A percentile compares a stretch with the other conserved stretches of the same genome.
These are phyloP conservation scores for Himalopsyche phryganea DNA, from an alignment of 1,140 invertebrate species.

Conservation along the genomic window DNA sequence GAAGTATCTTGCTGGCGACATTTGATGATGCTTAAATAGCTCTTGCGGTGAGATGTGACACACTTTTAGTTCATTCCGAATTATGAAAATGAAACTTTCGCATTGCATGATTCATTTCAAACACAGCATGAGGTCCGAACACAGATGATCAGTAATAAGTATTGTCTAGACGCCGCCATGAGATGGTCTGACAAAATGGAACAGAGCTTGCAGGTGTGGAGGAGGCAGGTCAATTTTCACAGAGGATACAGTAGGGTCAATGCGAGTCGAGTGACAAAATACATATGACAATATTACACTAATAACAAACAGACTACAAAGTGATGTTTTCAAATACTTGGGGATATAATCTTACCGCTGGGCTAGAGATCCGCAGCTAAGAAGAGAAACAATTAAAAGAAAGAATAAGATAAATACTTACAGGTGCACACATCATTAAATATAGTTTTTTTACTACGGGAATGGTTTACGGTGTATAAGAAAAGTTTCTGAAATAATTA, in stretches of 20 bases:
- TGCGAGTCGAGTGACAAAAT: conserved; percentile 26
- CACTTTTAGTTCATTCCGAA: too few species aligned
- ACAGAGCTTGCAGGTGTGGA: conserved; percentile 8
- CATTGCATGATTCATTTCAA: not conserved
- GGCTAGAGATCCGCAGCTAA: conserved; percentile 35
- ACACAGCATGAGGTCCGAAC: conserved; percentile 5
- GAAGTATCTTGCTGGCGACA: too few species aligned
- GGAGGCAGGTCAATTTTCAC: conserved; percentile 7
- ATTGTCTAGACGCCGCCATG: conserved; percentile 17
- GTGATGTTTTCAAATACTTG: conserved; percentile 33
- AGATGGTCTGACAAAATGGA: conserved; percentile 16
- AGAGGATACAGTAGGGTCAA: conserved; percentile 21
- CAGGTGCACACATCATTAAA: conserved; percentile 11
- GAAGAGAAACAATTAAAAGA: conserved; percentile 31
- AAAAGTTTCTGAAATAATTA: too few species aligned
- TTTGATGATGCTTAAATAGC: not conserved
- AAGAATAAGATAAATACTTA: conserved; percentile 27
- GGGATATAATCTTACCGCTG: conserved; percentile 32
- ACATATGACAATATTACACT: conserved; percentile 23
- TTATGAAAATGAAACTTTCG: not conserved
- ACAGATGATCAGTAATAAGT: conserved; percentile 18
- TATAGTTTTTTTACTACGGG: not conserved
- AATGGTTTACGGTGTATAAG: too few species aligned
- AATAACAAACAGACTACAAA: conserved; percentile 18
- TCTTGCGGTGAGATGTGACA: not conserved